phyloP scores from a whole-genome alignment of 1,140 invertebrate genomes.

The Pentalonia nigronervosa region DNA sequence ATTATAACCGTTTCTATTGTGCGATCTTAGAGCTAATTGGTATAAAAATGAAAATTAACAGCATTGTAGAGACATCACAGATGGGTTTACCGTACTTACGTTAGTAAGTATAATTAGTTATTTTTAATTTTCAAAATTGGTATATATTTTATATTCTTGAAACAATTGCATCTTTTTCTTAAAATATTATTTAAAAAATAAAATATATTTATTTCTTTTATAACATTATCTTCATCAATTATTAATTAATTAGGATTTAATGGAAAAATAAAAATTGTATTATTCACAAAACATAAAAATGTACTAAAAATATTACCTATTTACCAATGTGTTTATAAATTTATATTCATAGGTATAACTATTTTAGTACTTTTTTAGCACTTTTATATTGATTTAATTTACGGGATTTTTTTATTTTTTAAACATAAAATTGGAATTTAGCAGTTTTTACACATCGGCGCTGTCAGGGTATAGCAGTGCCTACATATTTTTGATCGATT shows the following conservation, averaged over 20 bases:
- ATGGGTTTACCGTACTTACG: not conserved
- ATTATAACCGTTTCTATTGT: not conserved
- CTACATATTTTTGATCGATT: constrained; percentile 1
- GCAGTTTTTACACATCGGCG: not conserved
- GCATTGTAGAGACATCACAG: not conserved
- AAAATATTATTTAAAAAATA: not conserved
- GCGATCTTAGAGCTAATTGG: not conserved
- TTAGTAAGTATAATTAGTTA: not conserved
- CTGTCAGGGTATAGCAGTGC: not conserved
- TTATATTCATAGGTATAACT: not conserved
- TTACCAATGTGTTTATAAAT: not conserved
- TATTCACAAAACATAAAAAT: not conserved
- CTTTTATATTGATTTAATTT: not conserved
- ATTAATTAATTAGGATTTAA: not conserved
- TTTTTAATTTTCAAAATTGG: not conserved
- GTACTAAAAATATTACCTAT: not conserved
- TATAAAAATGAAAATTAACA: not conserved
- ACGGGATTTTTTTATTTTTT: not conserved
- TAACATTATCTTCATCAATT: not conserved
- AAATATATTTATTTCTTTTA: not conserved
- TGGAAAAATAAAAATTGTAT: not conserved
- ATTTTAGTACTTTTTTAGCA: not conserved
- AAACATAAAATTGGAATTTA: not conserved
- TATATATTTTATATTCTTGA: not conserved
- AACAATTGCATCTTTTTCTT: not conserved